phyloP scores from a whole-genome alignment of 1,140 invertebrate species.

The Drosophila lowei region DNA sequence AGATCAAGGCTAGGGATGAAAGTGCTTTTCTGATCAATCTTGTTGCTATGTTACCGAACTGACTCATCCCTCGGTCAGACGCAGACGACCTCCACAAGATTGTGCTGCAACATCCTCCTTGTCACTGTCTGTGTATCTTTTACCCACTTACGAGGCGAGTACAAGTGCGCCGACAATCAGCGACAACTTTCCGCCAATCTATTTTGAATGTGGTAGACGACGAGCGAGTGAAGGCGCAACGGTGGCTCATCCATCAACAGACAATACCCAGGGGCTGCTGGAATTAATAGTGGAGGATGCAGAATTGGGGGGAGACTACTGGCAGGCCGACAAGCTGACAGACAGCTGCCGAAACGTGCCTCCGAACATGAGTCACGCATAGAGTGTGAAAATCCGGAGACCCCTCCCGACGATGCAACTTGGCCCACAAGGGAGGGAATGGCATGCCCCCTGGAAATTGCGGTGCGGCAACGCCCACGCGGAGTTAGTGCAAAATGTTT shows the following conservation, averaged over 20 bases:
- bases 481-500: constrained; percentile 28
- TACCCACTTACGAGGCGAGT: constrained; percentile 29
- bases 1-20: too few relatives aligned
- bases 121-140: constrained; percentile 33
- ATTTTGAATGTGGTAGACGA: constrained; percentile 54
- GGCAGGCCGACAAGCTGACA: constrained; percentile 1
- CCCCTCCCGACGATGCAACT: background rate
- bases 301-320: too few relatives aligned
- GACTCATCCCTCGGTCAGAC: constrained; percentile 16
- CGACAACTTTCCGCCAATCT: constrained; percentile 66
- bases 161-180: constrained; percentile 62
- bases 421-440: constrained; percentile 9
- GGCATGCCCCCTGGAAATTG: constrained; percentile 27
- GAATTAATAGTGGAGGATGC: constrained; percentile 13
- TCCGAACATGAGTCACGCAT: constrained; percentile 68
- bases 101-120: constrained; percentile 31
- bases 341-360: constrained; percentile 71
- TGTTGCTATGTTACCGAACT: background rate
- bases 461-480: constrained; percentile 22
- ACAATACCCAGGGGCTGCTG: constrained; percentile 33
- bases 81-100: constrained; percentile 13
- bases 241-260: constrained; percentile 64
- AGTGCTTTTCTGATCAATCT: too few relatives aligned
- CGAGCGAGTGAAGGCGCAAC: constrained; percentile 19
- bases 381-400: constrained; percentile 42